Base-by-base conservation (phyloP, 2,888 invertebrate species). In the Campoletis raptor region DNA sequence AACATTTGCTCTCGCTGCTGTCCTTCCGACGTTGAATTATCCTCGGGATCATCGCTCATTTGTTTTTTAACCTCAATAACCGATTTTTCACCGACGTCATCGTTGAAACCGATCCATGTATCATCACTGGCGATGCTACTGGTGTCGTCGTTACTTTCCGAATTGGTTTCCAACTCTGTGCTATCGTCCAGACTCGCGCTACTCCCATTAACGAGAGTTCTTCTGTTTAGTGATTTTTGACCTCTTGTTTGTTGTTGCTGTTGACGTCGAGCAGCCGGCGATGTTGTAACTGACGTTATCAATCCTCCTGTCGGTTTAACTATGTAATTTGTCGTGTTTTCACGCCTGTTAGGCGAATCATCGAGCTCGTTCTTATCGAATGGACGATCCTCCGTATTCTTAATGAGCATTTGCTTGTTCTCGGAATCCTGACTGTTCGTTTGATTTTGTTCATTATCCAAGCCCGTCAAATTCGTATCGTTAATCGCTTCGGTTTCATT, bases 121-220 rank as follows among this genome's bases (percentile, higher is more conserved):
- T 92, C 91, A 18, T 92, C 91, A 54, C 89, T 91, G n/a, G 81
- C 87, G 61, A 90, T 81, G 69, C 91, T 92, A 77, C 89, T 89
- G 1, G 90, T 88, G 10, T 92, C 92, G 40, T 93, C 92, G 36
- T 88, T 90, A 6, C 81, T 83, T 64, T 92, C 91, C 15, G 89
- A 85, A 79, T 88, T 89, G 8, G 78, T 83, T 66, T 92, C 90
- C 6, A 89, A 84, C 42, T 92, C 90, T 2, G 80, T 81, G 77
- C 88, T 57, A 40, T 85, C 80, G 48, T 82, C 87, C 64, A 85
- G 67, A 85, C 83, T 86, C 69, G 80, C 83, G 48, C 72, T 81
- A 7, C 91, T 81, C 3, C 92, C 92, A 61, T 92, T 92, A 7
- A 92, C 90, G 42, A 93, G 88, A 24, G 91, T 92, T 67, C 88